These are phyloP conservation scores for Drosophila birchii DNA, from an alignment of 2,888 invertebrate species.

Conservation along the genomic window DNA sequence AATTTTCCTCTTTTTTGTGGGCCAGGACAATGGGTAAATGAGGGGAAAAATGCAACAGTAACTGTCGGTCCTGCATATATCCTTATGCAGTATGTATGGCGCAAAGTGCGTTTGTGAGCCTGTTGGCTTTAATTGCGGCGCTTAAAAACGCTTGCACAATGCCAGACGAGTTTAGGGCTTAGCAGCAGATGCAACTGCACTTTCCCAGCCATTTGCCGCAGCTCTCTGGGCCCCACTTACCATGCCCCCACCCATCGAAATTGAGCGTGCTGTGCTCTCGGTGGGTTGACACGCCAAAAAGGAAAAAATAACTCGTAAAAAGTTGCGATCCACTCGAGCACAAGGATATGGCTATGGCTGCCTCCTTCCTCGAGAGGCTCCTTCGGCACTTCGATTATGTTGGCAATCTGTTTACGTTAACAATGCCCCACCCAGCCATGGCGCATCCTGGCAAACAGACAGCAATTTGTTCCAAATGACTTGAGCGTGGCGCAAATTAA, in stretches of 20 bases:
- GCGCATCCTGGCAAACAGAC: conserved; percentile 33
- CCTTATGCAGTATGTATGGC: background rate
- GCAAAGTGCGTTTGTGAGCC: conserved; percentile 52
- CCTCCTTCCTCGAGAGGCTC: conserved; percentile 14
- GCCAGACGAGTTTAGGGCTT: conserved; percentile 25
- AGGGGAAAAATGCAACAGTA: conserved; percentile 26
- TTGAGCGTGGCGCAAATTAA: conserved; percentile 69
- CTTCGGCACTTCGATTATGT: conserved; percentile 40
- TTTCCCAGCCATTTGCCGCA: conserved; percentile 15
- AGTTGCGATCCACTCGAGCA: conserved; percentile 23
- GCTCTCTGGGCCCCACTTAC: conserved; percentile 21
- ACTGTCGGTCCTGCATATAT: conserved; percentile 8
- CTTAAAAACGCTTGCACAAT: conserved; percentile 46
- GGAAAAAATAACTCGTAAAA: conserved; percentile 20
- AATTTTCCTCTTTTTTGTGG: conserved; percentile 11
- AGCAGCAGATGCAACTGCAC: conserved; percentile 23
- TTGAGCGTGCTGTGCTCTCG: conserved; percentile 36
- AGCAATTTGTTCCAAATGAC: conserved; percentile 64
- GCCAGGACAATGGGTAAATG: conserved; percentile 24
- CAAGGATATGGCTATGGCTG: conserved; percentile 23
- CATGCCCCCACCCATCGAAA: conserved; percentile 21
- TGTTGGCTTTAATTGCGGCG: conserved; percentile 68
- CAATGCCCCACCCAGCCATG: conserved; percentile 15
- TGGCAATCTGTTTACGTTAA: conserved; percentile 47
- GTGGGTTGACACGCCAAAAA: conserved; percentile 36